Conservation (phyloP, 2,888 invertebrate species). For the Lamellibrachia satsuma region DNA sequence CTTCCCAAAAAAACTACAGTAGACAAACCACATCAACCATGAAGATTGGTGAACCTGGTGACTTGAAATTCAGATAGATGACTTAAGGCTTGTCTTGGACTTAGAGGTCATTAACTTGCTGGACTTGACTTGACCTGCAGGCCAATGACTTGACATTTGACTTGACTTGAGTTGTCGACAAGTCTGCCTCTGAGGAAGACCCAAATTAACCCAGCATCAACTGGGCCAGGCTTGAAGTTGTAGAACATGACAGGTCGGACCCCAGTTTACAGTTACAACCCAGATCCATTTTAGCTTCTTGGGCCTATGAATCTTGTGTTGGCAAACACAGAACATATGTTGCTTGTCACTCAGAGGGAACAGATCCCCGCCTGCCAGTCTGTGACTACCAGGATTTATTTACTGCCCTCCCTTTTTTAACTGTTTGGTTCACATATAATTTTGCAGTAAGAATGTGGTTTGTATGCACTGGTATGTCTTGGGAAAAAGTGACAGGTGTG, state of each 20-base stretch:
- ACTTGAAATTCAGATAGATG: too few relatives aligned
- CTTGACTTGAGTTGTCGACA: too few relatives aligned
- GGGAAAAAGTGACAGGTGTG: not conserved
- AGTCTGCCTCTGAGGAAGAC: too few relatives aligned
- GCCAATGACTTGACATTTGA: too few relatives aligned
- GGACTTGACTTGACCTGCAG: too few relatives aligned
- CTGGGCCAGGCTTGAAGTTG: too few relatives aligned
- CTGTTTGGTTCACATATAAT: not conserved
- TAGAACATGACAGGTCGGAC: not conserved
- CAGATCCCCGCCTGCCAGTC: not conserved
- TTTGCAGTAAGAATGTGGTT: not conserved
- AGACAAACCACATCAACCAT: too few relatives aligned
- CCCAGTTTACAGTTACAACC: not conserved
- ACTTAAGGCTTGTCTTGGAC: too few relatives aligned
- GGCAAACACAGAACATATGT: not conserved
- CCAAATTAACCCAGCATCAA: too few relatives aligned
- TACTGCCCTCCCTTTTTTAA: not conserved
- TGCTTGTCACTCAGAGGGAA: not conserved
- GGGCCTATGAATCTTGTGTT: not conserved
- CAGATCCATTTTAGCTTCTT: conserved; percentile 3
- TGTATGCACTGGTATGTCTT: not conserved
- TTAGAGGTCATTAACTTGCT: too few relatives aligned
- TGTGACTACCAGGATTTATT: not conserved
- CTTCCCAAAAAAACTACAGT: too few relatives aligned
- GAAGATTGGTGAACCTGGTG: too few relatives aligned